Percentiles rank a stretch among this genome's conserved stretches.
phyloP scores from a whole-genome alignment of 2,113 vertebrate species.

The Anoplopoma fimbria region DNA sequence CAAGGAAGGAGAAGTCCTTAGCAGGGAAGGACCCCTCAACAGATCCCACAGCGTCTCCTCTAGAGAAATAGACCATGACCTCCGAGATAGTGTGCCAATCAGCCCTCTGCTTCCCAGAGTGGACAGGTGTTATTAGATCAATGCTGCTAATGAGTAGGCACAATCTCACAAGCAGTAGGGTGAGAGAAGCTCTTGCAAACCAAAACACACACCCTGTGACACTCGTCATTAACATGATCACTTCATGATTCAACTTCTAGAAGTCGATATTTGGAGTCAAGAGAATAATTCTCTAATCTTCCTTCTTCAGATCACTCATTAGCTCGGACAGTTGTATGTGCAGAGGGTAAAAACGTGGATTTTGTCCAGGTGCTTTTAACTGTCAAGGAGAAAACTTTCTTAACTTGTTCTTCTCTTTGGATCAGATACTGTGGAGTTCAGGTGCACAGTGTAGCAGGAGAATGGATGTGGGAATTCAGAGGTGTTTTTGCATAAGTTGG shows the following conservation, averaged over 20 bases:
- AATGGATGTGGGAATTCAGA: slow-evolving; percentile 29
- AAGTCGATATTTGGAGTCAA: background rate
- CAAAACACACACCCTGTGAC: background rate
- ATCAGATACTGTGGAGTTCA: background rate
- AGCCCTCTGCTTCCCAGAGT: too few relatives aligned
- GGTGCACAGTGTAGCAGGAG: background rate
- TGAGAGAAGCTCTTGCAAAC: background rate
- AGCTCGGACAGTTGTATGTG: background rate
- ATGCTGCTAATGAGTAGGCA: too few relatives aligned
- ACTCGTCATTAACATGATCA: background rate
- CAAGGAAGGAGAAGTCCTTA: background rate
- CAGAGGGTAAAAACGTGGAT: background rate
- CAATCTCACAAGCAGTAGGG: too few relatives aligned
- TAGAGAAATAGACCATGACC: background rate
- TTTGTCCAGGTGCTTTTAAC: slow-evolving; percentile 4
- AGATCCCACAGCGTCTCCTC: background rate
- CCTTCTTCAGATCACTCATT: background rate
- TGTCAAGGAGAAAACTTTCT: background rate
- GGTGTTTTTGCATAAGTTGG: background rate
- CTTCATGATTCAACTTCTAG: background rate
- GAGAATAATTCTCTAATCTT: background rate
- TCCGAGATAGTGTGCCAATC: background rate
- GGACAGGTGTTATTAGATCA: background rate
- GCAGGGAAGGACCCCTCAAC: background rate
- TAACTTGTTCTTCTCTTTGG: background rate